Conservation (phyloP, 2,113 vertebrate genomes). For the Crotalus tigris region DNA sequence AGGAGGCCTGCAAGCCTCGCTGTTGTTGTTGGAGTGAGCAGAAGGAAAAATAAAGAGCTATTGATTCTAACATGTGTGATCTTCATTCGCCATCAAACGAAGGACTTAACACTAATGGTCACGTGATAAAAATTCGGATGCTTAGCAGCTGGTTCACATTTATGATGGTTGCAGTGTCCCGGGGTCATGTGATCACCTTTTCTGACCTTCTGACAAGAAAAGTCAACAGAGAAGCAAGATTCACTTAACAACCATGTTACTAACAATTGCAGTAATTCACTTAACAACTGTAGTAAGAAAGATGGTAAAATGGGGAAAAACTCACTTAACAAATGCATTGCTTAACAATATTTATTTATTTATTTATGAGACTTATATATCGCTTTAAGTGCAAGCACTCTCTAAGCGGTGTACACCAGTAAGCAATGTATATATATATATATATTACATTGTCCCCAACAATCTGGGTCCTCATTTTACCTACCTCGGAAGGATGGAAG, state of each 20-base stretch:
- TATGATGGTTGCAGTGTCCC: not conserved
- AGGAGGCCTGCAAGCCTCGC: no score
- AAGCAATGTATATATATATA: no score
- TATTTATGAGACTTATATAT: no score
- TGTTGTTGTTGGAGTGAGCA: no score
- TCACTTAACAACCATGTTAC: not conserved
- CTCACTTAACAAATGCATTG: not conserved
- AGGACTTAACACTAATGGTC: not conserved
- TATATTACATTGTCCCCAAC: no score
- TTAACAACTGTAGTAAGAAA: not conserved
- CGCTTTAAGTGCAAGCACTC: no score
- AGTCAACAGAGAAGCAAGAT: not conserved
- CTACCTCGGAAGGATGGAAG: no score
- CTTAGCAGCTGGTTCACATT: not conserved
- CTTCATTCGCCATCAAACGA: no score
- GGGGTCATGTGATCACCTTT: not conserved
- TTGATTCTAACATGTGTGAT: no score
- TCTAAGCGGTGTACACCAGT: no score
- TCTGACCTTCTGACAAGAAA: not conserved
- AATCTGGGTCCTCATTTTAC: no score
- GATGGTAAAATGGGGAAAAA: not conserved
- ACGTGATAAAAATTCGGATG: not conserved
- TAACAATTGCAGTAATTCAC: not conserved
- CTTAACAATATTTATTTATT: not conserved
- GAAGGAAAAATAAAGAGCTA: no score